Evolutionary conservation across 2,113 vertebrate species (phyloP), one percentile per base, ranked within the genome.

Genomic region (Ciconia boyciana): DNA sequence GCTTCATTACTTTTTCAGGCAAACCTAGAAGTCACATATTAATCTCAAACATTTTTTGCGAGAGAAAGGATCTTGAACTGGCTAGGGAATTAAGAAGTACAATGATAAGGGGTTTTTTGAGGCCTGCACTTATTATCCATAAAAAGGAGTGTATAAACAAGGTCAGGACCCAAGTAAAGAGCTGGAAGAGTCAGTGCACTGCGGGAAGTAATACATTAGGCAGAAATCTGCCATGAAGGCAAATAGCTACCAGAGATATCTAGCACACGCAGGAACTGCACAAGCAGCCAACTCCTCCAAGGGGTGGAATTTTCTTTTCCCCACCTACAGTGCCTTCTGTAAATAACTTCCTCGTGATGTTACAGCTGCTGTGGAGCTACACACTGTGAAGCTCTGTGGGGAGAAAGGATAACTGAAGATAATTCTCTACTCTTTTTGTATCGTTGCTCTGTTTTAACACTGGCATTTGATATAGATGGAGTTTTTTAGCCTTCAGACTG

Each of bases 261-360:
- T 68, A 85, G 54, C 78, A 61, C 21, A 49, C 1, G 10, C 46
- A 84, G 19, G 15, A 93, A 29, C 32, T 83, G 21, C 43, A 48
- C 64, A 83, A 89, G 64, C 44, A 91, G 77, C 18, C 52, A 91
- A 4, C 29, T 94, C 65, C 92, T 64, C 4, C 3, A 82, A 78
- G 2, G 13, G 21, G 41, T 61, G 52, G 82, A 90, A 79, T 93
- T 93, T 95, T 93, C 51, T 87, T 82, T 65, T 75, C 44, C 34
- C 87, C 93, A 91, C 91, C 81, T 89, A 95, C 91, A 58, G 81
- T 29, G 28, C 24, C 70, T 96, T 95, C 95, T 7, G 1, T 76
- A 96, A 97, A 96, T 96, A 96, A 65, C 91, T 86, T 91, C 41
- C 57, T 91, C 10, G 0, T 79, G 94, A 93, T 83, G 66, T 60